Base-by-base conservation (phyloP, 2,888 invertebrate genomes). In the Hetaerina titia region DNA sequence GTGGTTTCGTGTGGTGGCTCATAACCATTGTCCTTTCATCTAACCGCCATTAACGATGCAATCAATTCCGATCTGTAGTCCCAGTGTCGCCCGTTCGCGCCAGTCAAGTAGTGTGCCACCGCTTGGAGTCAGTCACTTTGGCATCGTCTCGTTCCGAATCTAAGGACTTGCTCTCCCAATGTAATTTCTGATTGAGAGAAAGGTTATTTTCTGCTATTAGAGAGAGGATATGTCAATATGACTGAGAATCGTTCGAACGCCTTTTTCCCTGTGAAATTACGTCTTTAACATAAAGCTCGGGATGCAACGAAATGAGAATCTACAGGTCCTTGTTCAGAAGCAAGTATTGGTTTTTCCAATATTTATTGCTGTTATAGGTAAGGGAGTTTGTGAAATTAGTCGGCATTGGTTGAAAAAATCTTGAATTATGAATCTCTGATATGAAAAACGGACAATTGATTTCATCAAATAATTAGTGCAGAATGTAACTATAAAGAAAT, bases 61-160 rank as follows among this genome's bases (percentile, higher is more conserved):
- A 81, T 81, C 81, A 81, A 81, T 81, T 31, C 81, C 25, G 25
- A 81, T 81, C 81, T 81, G 31, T 31, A 81, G 81, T 81, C 81
- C 81, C 81, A 11, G 81, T 31, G 81, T 81, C 81, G 81, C 81
- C 81, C 31, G 25, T 13, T 31, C 11, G 25, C 19, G 81, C 81
- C 81, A 81, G 31, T 81, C 81, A 81, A 31, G 81, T 25, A 45
- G 45, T 45, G 45, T 45, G 45, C 45, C 45, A 15, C 81, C 13
- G 81, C 81, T 17, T 60, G 60, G 60, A 60, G 60, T 5, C 69
- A 8, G 69, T 13, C 81, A 31, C 15, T 9, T 11, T 13, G 8
- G 81, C 31, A 19, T 31, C 31, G 31, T 22, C 81, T 5, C 81
- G 22, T 81, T 31, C 31, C 81, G 9, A 22, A 69, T 9, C 69